phyloP scores from a whole-genome alignment of 2,113 vertebrate genomes.

The sheep (Ovis aries) region DNA sequence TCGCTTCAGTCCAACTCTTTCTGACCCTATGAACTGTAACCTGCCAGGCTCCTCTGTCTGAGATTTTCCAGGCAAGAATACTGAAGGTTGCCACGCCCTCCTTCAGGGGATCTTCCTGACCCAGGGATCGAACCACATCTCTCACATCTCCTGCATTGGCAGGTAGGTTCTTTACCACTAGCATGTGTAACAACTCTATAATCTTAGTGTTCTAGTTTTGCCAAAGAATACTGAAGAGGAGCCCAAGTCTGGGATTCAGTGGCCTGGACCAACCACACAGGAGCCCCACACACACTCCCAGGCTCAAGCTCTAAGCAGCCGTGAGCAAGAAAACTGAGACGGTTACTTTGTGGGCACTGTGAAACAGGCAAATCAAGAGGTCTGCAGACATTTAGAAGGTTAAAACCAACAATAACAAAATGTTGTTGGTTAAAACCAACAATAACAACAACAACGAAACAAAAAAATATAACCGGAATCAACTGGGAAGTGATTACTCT shows the following conservation, averaged over 20 bases:
- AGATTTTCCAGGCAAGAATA: neutral
- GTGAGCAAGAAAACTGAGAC: neutral
- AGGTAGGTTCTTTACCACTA: neutral
- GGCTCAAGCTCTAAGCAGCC: neutral
- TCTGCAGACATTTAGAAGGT: neutral
- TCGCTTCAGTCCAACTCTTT: neutral
- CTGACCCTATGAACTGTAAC: neutral
- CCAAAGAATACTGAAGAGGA: neutral
- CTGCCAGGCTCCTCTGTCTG: neutral
- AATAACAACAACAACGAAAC: neutral
- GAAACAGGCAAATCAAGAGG: neutral
- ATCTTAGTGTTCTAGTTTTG: neutral
- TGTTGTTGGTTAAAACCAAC: neutral
- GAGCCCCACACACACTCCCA: fast-evolving
- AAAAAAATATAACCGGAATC: neutral
- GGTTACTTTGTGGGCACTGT: neutral
- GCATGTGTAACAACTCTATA: neutral
- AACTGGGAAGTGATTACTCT: neutral
- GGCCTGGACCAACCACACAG: fast-evolving
- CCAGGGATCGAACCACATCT: neutral
- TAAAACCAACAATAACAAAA: neutral
- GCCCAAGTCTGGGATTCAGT: neutral
- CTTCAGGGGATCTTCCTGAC: neutral
- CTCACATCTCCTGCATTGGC: neutral
- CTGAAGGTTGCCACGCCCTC: neutral